Evolutionary conservation across 2,113 vertebrate species (phyloP).

Genomic region (Zosterops japonicus): DNA sequence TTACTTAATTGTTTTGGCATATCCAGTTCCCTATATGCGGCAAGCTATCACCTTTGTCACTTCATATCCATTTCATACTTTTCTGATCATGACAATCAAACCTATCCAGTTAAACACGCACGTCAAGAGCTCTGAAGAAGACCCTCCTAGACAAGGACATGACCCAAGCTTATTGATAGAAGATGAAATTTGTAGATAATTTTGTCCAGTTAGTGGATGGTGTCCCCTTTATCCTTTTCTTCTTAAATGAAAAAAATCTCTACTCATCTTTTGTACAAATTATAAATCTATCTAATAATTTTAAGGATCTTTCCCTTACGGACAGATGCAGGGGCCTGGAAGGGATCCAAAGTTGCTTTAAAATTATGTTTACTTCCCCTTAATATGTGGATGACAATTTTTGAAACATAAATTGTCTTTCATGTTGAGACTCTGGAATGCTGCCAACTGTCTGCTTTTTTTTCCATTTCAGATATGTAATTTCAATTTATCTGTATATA

Average conservation of each 20-base stretch:
- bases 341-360: not conserved
- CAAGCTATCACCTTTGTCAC: not conserved
- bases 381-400: not conserved
- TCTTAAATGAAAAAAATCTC: not conserved
- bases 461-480: not conserved
- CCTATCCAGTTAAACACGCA: not conserved
- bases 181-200: not conserved
- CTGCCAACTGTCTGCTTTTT: not conserved
- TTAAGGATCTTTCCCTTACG: not conserved
- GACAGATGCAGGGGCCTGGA: not conserved
- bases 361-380: not conserved
- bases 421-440: not conserved
- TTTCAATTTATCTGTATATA: not conserved
- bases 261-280: not conserved
- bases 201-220: not conserved
- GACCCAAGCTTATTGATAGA: not conserved
- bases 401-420: not conserved
- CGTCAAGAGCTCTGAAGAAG: not conserved
- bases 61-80: not conserved
- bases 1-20: not conserved
- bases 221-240: not conserved
- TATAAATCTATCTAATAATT: not conserved
- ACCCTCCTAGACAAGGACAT: rapidly evolving
- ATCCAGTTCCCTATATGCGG: not conserved
- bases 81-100: not conserved